Evolutionary conservation across 92 coral and sea anemone genomes (phyloP).

Genomic region (Porites lobata): DNA sequence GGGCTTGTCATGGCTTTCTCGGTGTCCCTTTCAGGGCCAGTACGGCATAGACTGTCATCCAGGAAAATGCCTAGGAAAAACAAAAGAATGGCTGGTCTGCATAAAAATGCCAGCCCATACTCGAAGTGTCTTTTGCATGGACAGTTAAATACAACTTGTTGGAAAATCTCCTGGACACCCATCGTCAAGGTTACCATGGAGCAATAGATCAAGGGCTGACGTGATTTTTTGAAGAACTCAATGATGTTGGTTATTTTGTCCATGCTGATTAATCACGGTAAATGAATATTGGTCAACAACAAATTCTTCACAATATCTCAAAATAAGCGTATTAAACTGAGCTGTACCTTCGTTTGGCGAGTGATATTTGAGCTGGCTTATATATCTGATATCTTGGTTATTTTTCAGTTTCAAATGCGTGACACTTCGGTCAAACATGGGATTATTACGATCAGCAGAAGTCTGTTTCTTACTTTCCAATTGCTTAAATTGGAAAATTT

Average conservation of each 20-base stretch:
- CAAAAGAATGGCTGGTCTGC: conserved; percentile 61
- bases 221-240: conserved; percentile 47
- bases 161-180: conserved; percentile 61
- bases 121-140: conserved; percentile 66
- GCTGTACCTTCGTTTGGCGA: too few species aligned
- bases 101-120: conserved; percentile 75
- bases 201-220: conserved; percentile 40
- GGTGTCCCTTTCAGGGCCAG: neutral
- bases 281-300: neutral
- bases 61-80: conserved; percentile 62
- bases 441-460: neutral
- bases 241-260: conserved; percentile 30
- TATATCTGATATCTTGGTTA: neutral
- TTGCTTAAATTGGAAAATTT: too few species aligned
- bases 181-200: conserved; percentile 46
- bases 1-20: neutral
- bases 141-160: conserved; percentile 62
- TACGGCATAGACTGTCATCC: conserved; percentile 37
- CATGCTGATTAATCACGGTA: neutral
- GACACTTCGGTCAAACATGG: neutral
- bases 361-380: neutral
- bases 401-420: neutral
- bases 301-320: neutral
- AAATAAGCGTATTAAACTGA: too few species aligned
- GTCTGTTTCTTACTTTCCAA: too few species aligned